phyloP scores from a whole-genome alignment of 2,113 vertebrate species.

The Aepyceros melampus region DNA sequence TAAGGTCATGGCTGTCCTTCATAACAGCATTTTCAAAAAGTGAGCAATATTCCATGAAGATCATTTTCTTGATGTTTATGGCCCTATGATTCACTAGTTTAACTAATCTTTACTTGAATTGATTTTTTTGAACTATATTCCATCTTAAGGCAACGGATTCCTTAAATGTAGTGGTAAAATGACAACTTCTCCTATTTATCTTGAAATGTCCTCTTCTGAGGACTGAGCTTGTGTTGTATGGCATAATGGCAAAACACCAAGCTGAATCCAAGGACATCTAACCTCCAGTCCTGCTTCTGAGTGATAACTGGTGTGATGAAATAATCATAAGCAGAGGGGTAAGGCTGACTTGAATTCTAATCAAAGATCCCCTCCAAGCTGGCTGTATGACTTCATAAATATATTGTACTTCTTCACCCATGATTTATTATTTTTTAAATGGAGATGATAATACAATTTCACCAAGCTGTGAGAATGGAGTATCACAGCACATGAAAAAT shows the following conservation, averaged over 20 bases:
- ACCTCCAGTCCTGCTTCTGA: neutral
- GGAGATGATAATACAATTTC: neutral
- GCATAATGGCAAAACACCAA: neutral
- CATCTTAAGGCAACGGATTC: neutral
- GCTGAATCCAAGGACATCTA: neutral
- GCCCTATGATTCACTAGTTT: neutral
- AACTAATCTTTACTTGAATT: neutral
- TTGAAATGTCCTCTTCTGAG: neutral
- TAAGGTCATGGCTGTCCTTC: neutral
- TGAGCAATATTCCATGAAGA: neutral
- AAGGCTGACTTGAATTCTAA: neutral
- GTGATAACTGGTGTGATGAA: neutral
- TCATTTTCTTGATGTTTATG: neutral
- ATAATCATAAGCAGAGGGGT: neutral
- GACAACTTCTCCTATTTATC: neutral
- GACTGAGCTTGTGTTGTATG: neutral
- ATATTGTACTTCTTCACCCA: neutral
- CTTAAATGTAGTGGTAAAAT: neutral
- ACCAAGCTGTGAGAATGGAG: neutral
- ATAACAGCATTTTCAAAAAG: neutral
- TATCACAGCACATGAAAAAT: neutral
- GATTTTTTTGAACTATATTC: neutral
- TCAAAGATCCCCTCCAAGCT: neutral
- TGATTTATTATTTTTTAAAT: slow-evolving; percentile 7
- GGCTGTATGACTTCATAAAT: neutral